phyloP scores from a whole-genome alignment of 2,888 invertebrate species.

The Papilio demoleus region DNA sequence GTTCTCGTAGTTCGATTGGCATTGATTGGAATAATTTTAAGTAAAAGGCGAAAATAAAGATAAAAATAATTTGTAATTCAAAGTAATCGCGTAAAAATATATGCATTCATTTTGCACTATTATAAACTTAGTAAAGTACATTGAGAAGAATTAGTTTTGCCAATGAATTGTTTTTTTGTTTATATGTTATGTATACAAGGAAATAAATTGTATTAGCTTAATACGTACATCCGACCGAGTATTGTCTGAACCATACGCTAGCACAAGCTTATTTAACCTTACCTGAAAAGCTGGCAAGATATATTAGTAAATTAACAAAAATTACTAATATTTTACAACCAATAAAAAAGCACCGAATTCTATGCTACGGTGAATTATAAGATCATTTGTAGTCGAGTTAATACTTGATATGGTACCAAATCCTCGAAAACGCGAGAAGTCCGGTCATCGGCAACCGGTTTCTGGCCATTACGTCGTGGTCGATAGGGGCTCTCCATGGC shows the following conservation, averaged over 20 bases:
- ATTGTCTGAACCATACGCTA: too few relatives aligned
- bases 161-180: not conserved
- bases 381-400: constrained; percentile 40
- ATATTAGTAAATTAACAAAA: too few relatives aligned
- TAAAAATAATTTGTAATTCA: not conserved
- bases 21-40: too few relatives aligned
- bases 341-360: constrained; percentile 13
- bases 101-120: not conserved
- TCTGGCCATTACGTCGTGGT: constrained; percentile 66
- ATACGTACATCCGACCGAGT: too few relatives aligned
- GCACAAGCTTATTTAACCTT: too few relatives aligned
- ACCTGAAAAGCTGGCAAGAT: too few relatives aligned
- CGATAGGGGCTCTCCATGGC: constrained; percentile 49
- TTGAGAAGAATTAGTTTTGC: too few relatives aligned
- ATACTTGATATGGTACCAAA: constrained; percentile 44
- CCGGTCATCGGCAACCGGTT: constrained; percentile 69
- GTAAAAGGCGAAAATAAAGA: not conserved
- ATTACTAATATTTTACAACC: too few relatives aligned
- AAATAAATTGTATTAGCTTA: too few relatives aligned
- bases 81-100: not conserved
- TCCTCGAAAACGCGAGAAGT: constrained; percentile 55
- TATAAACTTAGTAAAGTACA: not conserved
- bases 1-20: too few relatives aligned
- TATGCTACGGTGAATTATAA: constrained; percentile 24
- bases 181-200: too few relatives aligned